Conservation (phyloP, 2,888 invertebrate genomes). For the Lycaena phlaeas region DNA sequence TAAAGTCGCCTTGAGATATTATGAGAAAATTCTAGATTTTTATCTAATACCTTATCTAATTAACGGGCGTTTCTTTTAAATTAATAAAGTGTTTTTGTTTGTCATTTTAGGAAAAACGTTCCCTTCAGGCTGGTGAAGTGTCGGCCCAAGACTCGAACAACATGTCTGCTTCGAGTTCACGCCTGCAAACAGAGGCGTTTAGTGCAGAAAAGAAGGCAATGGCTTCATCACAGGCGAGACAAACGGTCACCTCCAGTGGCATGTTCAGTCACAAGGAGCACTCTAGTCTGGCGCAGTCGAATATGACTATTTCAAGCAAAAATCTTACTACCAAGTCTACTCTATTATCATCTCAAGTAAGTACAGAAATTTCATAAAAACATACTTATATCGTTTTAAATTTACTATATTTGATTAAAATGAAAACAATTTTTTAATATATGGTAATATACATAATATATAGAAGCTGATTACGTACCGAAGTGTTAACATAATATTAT, state of each 20-base stretch:
- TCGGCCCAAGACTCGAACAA: conserved; percentile 90
- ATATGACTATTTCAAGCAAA: conserved; percentile 84
- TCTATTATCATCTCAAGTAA: conserved; percentile 70
- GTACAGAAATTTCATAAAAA: background rate
- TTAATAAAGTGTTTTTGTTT: conserved; percentile 16
- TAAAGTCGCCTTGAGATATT: conserved; percentile 31
- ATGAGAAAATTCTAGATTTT: conserved; percentile 21
- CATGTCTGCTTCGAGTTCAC: conserved; percentile 86
- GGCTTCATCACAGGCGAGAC: conserved; percentile 83
- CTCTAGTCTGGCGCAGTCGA: conserved; percentile 83
- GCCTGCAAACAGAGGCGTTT: conserved; percentile 88
- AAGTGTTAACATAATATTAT: conserved; percentile 19
- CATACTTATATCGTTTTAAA: background rate
- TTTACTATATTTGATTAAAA: background rate
- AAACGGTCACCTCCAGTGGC: conserved; percentile 84
- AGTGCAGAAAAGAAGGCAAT: conserved; percentile 86
- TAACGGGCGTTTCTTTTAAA: too few relatives aligned
- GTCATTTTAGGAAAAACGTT: conserved; percentile 82
- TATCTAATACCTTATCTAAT: conserved; percentile 3
- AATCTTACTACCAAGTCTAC: conserved; percentile 79
- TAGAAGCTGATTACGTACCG: conserved; percentile 7
- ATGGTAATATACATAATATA: too few relatives aligned
- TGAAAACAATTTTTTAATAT: too few relatives aligned
- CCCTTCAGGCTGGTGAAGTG: conserved; percentile 86
- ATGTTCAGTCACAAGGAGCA: conserved; percentile 82